Evolutionary conservation across 2,888 invertebrate species (phyloP), one percentile per base, ranked within the genome.

Genomic region (Ecliptopera silaceata): DNA sequence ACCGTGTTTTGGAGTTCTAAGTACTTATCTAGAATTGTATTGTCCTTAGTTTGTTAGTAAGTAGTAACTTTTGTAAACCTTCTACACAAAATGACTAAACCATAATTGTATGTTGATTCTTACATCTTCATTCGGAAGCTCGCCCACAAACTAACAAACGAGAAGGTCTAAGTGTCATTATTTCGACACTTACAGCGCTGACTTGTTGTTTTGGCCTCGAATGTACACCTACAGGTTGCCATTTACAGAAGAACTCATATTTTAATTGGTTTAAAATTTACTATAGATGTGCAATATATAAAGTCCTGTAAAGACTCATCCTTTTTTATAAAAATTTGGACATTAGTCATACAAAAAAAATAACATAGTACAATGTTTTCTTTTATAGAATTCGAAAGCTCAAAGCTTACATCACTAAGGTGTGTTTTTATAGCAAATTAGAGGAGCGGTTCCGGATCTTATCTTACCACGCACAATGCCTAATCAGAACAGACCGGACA

Each of bases 191-290:
- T 5, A 22, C 22, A 8, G 26, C 26, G 6, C 26, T 6, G 26
- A 26, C 66, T 72, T 74, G 80, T 75, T 70, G 60, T 80, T 82
- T 77, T 77, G 83, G 73, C 86, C 85, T 86, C 82, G 80, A 78
- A 63, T 79, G 77, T 82, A 85, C 87, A 75, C 88, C 87, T 75
- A 87, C 77, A 70, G 61, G 55, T 56, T 56, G 55, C 79, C 75
- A 77, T 50, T 70, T 53, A 68, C 57, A 58, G 63, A 68, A 72
- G 50, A 72, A 48, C 72, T 65, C 46, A n/a, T 58, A 54, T 62
- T 70, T 66, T 59, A 48, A 46, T 50, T 48, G 42, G 44, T 34
- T 20, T 3, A 20, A 2, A 26, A 26, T 8, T 26, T 4, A 6
- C n/a, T n/a, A n/a, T n/a, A n/a, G n/a, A n/a, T n/a, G n/a, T n/a